Evolutionary conservation across 2,797 vertebrate genomes (phyloP).

Genomic region (Vespertilio murinus): DNA sequence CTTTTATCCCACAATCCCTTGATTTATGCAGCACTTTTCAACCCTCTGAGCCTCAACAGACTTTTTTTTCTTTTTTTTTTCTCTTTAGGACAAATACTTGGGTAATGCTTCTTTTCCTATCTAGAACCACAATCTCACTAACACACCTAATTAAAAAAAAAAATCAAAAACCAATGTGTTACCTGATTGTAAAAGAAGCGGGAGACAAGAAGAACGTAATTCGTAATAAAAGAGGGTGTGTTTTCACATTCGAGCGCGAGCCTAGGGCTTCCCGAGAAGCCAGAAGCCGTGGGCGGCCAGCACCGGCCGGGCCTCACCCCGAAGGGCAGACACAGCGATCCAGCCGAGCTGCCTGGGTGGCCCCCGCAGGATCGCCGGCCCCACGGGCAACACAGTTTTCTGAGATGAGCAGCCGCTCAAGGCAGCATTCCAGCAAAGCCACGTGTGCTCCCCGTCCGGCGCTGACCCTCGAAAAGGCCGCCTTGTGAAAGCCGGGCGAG

Average conservation of each 20-base stretch:
- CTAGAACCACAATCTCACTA: background rate
- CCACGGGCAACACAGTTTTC: background rate
- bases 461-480: background rate
- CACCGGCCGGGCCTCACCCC: rapidly evolving
- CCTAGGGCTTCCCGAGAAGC: background rate
- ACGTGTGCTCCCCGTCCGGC: background rate
- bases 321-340: too few relatives aligned
- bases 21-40: background rate
- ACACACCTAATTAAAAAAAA: background rate
- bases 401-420: background rate
- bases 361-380: rapidly evolving
- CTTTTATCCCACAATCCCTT: background rate
- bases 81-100: background rate
- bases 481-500: background rate
- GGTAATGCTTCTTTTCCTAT: background rate
- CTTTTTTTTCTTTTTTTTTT: background rate
- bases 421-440: background rate
- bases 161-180: background rate
- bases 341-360: rapidly evolving
- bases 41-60: background rate
- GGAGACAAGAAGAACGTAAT: background rate
- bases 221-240: background rate
- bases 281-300: rapidly evolving
- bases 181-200: background rate
- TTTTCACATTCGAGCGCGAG: background rate